phyloP scores from a whole-genome alignment of 2,113 vertebrate species.

The Sclerurus mexicanus region DNA sequence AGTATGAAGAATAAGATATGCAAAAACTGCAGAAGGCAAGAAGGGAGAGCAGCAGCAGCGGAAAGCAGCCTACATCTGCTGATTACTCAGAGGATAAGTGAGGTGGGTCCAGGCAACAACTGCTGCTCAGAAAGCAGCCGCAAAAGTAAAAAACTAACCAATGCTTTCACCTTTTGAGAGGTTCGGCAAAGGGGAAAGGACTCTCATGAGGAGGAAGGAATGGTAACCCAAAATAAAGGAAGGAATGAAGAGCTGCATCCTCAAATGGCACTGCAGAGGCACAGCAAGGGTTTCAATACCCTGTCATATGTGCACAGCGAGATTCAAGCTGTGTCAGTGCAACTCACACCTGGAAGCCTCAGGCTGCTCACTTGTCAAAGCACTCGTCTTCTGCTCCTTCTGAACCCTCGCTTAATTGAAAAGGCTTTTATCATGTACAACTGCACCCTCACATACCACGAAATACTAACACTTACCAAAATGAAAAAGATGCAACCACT shows the following conservation, averaged over 20 bases:
- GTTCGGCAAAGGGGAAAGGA: neutral
- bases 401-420: neutral
- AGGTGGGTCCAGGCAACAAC: neutral
- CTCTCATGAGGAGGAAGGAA: neutral
- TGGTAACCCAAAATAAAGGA: neutral
- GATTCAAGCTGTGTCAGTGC: neutral
- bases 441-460: neutral
- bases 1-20: neutral
- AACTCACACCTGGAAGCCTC: neutral
- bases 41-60: neutral
- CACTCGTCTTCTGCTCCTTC: neutral
- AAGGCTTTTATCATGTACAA: neutral
- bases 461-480: neutral
- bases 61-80: neutral
- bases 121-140: neutral
- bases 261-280: neutral
- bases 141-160: neutral
- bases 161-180: neutral
- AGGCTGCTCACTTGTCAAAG: neutral
- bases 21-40: neutral
- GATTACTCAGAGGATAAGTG: neutral
- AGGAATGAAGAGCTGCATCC: neutral
- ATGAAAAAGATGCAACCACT: neutral
- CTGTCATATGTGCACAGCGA: accelerated
- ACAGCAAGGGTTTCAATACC: neutral